Evolutionary conservation across 1,140 invertebrate species (phyloP), one percentile per base, ranked within the genome.

Genomic region (Drosophila kikkawai): DNA sequence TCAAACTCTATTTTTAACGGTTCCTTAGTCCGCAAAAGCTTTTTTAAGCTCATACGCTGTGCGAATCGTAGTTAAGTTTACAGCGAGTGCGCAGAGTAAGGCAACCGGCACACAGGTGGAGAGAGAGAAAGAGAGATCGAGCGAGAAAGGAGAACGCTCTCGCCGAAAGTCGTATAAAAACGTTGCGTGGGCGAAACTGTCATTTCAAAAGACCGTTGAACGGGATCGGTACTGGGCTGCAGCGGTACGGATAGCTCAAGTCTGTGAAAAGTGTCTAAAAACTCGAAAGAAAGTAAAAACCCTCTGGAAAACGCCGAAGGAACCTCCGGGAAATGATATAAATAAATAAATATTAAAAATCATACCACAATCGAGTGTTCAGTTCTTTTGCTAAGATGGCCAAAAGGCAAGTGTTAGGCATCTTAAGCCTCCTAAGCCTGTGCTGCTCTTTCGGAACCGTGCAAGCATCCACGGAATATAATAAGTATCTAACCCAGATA

Each of bases 401-500:
- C 42, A 19, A 36, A 29, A 75, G 59, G 29, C 48, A 65, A 17
- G 45, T 74, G 45, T 22, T 74, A 37, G 26, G 13, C 13, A 13
- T 80, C 8, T 13, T 63, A n/a, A 41, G 44, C 17, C 58, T 69
- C 42, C 22, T 84, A 15, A 34, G 76, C 39, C 37, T 90, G 4
- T 53, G 68, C 3, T 42, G 55, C 3, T 3, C 68, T 19, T 66
- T 69, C 7, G 41, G 29, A 26, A 26, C 48, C 1, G 48, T 22
- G 4, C 42, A 69, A 15, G 68, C 73, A 47, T 80, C 91, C 15
- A 86, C 66, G 41, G 91, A 92, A 61, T 92, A 92, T 65, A 92
- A 91, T 75, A 82, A 86, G 41, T 93, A 93, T 78, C 78, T 93
- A 75, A 69, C 80, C 57, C 86, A 92, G 70, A 94, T 95, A 79